Base-by-base conservation (phyloP, 2,797 vertebrate genomes). In the Myripristis jacobus region DNA sequence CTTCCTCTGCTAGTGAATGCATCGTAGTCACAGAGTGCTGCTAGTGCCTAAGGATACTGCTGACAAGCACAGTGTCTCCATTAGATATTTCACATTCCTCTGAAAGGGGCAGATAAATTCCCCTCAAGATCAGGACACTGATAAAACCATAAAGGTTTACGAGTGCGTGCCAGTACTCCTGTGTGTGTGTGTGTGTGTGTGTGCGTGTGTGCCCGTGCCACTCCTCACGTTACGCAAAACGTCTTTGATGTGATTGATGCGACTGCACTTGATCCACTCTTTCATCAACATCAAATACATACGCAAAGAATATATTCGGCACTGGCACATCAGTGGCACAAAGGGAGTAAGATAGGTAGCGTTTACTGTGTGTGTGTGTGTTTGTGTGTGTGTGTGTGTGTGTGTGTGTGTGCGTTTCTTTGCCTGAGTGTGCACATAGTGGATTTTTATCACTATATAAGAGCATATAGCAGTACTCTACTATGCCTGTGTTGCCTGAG, bases 251-350 rank as follows among this genome's bases (percentile, higher is more conserved):
- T 77, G 86, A 91, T 66, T 87, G 89, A 89, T 88, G 80, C 38
- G 60, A 89, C 63, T 81, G 71, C 74, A 87, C 78, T 82, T 82
- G 86, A 90, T 86, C 75, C 85, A 69, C 63, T 85, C 87, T 89
- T 87, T 91, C 88, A 86, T 88, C 85, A 77, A 58, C 87, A 86
- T 90, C 82, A 86, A 89, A 90, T 87, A 83, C 84, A 86, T 38
- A 80, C 73, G 77, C 60, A 65, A 84, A 73, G 80, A 79, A 81
- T 88, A 83, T 81, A 80, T 65, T 59, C 67, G 75, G 70, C 51
- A 9, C 38, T 50, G 74, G 73, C 18, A 0, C 57, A 75, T 51
- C 50, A 63, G 38, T 31, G 67, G 63, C 72, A 77, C 60, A 78
- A 69, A 76, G 67, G 70, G 66, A 77, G 64, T 12, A 12, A 55